A percentile compares a stretch with the other conserved stretches of the same genome.
Conservation (phyloP, 2,113 vertebrate species). For the Anolis sagrei region DNA sequence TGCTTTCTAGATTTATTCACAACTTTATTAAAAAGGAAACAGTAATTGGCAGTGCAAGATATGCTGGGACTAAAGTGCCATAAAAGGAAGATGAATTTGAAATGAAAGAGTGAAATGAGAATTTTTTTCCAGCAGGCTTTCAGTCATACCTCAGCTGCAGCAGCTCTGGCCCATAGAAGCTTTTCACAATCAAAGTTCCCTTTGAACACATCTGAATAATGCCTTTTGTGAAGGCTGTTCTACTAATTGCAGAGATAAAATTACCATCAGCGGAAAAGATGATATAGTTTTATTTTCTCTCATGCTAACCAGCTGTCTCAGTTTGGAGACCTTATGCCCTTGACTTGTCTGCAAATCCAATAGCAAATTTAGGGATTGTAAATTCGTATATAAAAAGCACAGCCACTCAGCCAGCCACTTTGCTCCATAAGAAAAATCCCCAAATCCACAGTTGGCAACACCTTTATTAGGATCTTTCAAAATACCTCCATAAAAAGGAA, state of each 20-base stretch:
- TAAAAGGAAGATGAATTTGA: constrained; percentile 43
- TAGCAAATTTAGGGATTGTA: constrained; percentile 26
- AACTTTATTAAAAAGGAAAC: constrained; percentile 40
- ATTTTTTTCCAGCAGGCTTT: constrained; percentile 45
- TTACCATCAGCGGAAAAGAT: neutral
- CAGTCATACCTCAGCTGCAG: constrained; percentile 38
- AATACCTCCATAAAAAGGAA: neutral
- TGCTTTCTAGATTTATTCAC: neutral
- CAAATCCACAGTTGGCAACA: neutral
- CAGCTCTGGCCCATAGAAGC: constrained; percentile 58
- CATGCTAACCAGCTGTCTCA: constrained; percentile 37
- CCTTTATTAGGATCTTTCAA: neutral
- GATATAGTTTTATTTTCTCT: constrained; percentile 17
- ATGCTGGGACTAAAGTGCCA: constrained; percentile 19
- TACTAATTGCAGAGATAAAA: constrained; percentile 44
- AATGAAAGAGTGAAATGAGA: constrained; percentile 36
- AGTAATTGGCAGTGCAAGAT: constrained; percentile 19
- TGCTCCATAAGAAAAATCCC: neutral
- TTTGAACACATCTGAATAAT: constrained; percentile 58
- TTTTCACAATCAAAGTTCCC: constrained; percentile 63
- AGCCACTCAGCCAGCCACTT: neutral
- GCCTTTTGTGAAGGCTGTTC: constrained; percentile 51
- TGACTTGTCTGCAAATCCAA: constrained; percentile 29
- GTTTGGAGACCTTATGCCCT: constrained; percentile 48
- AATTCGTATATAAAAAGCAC: neutral